phyloP scores from a whole-genome alignment of 2,113 vertebrate genomes.

The Pyrgilauda ruficollis region DNA sequence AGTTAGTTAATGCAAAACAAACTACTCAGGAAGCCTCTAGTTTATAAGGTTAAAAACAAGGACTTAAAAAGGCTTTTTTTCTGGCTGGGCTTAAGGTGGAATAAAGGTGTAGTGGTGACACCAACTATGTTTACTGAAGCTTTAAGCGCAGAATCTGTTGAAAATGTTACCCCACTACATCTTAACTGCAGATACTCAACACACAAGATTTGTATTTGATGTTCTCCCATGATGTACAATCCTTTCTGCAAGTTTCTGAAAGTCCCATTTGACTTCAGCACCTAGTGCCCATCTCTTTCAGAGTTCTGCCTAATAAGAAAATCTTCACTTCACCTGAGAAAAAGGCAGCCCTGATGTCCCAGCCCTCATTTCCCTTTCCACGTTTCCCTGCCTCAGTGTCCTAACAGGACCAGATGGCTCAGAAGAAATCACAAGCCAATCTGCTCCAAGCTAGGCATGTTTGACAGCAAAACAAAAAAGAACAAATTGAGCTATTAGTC shows the following conservation, averaged over 20 bases:
- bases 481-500: neutral
- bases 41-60: neutral
- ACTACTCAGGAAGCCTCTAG: neutral
- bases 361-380: neutral
- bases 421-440: neutral
- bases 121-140: neutral
- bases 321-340: neutral
- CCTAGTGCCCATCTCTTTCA: neutral
- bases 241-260: neutral
- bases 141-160: neutral
- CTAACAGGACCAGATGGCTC: neutral
- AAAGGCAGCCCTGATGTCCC: neutral
- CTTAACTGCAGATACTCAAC: neutral
- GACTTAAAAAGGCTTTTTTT: neutral
- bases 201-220: neutral
- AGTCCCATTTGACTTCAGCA: neutral
- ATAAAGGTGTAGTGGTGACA: neutral
- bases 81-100: neutral
- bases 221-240: neutral
- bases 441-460: neutral
- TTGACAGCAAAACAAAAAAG: neutral
- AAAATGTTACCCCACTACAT: neutral
- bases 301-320: neutral
- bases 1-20: neutral
- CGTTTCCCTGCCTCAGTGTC: neutral